Conservation (phyloP, 2,888 invertebrate genomes). For the Volucella bombylans region DNA sequence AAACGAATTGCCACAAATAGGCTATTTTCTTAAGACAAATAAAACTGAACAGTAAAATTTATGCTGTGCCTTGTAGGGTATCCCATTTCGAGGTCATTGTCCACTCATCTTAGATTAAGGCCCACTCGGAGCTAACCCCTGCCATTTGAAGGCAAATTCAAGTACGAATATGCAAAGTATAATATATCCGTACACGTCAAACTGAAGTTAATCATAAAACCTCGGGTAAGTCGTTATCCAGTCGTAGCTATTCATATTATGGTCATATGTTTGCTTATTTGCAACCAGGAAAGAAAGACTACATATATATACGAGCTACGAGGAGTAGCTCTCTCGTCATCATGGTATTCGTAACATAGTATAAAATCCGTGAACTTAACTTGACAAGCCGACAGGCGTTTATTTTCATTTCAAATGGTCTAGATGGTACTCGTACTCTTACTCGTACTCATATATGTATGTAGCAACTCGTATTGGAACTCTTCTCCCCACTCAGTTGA, state of each 20-base stretch:
- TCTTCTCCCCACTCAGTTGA: conserved; percentile 19
- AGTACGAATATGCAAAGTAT: conserved; percentile 17
- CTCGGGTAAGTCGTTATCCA: conserved; percentile 62
- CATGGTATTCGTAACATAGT: conserved; percentile 32
- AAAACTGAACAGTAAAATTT: conserved; percentile 29
- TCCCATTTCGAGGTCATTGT: conserved; percentile 51
- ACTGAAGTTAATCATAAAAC: conserved; percentile 68
- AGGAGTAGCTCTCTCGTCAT: conserved; percentile 42
- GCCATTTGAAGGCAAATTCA: conserved; percentile 50
- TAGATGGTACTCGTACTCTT: neutral
- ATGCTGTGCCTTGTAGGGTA: conserved; percentile 20
- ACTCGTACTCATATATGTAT: too few relatives aligned
- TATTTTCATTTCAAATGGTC: conserved; percentile 69
- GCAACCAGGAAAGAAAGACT: neutral
- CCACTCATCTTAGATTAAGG: conserved; percentile 53
- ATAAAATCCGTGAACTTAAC: conserved; percentile 59
- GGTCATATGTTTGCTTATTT: conserved; percentile 62
- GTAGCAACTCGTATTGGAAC: too few relatives aligned
- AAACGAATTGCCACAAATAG: conserved; percentile 11
- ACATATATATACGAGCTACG: neutral
- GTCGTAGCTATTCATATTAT: conserved; percentile 49
- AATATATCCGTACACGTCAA: conserved; percentile 26
- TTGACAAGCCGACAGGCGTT: conserved; percentile 71
- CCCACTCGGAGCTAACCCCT: conserved; percentile 10
- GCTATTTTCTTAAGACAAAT: conserved; percentile 14